phyloP scores from a whole-genome alignment of 2,113 vertebrate genomes.

The Xiphorhynchus elegans region DNA sequence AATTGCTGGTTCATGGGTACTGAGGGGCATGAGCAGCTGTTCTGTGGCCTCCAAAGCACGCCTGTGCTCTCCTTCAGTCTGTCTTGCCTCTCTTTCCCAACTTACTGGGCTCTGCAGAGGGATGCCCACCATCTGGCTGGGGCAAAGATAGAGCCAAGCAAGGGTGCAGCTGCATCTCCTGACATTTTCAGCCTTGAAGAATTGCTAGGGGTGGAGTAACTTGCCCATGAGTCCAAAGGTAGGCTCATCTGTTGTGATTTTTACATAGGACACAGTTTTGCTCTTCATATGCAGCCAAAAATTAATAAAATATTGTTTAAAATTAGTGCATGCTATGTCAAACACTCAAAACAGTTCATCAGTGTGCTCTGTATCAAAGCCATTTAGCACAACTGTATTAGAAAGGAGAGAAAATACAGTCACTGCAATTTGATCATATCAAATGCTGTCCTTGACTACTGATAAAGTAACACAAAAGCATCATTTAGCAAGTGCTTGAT shows the following conservation, averaged over 20 bases:
- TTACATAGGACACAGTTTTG: neutral
- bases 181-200: neutral
- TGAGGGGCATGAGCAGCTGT: neutral
- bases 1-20: neutral
- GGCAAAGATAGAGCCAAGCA: neutral
- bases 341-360: neutral
- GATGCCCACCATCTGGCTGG: fast-evolving
- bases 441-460: neutral
- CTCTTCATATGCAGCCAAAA: neutral
- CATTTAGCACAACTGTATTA: neutral
- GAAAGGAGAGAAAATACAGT: neutral
- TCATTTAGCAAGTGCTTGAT: neutral
- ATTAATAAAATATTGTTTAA: neutral
- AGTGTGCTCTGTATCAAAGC: neutral
- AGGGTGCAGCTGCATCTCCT: neutral
- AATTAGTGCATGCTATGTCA: neutral
- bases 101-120: neutral
- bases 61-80: neutral
- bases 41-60: fast-evolving
- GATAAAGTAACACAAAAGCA: neutral
- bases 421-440: neutral
- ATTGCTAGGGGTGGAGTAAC: neutral
- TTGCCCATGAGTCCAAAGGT: neutral
- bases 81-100: neutral
- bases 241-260: neutral